These are phyloP conservation scores for Erpetoichthys calabaricus DNA, from an alignment of 2,797 vertebrate genomes.

Conservation along the genomic window DNA sequence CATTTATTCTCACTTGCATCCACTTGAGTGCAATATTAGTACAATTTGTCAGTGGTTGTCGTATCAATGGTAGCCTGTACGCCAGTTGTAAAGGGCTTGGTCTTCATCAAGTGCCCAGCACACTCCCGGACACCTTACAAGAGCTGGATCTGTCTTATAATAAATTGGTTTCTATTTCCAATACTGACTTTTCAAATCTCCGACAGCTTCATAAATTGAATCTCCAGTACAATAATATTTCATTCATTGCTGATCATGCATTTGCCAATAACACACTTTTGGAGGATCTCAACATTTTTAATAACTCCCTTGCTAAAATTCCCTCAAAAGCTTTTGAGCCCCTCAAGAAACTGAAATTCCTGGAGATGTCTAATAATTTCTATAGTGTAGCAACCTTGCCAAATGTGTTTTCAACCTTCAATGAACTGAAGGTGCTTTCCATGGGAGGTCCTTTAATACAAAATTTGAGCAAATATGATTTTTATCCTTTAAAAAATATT, in stretches of 20 bases:
- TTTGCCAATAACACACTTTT: constrained; percentile 45
- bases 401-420: constrained; percentile 37
- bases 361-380: constrained; percentile 65
- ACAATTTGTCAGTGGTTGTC: constrained; percentile 1
- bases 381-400: constrained; percentile 39
- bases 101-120: constrained; percentile 39
- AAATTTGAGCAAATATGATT: constrained; percentile 41
- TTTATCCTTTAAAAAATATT: constrained; percentile 38
- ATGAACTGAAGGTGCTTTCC: constrained; percentile 40
- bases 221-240: constrained; percentile 59
- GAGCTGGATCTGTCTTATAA: constrained; percentile 63
- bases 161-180: constrained; percentile 32
- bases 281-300: constrained; percentile 56
- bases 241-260: constrained; percentile 38
- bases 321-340: constrained; percentile 42
- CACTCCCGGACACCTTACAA: constrained; percentile 36
- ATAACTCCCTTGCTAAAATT: constrained; percentile 56
- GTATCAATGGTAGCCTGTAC: accelerated
- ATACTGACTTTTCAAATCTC: constrained; percentile 34
- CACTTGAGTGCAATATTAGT: neutral
- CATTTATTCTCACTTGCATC: neutral
- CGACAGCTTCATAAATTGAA: constrained; percentile 34
- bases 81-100: constrained; percentile 48
- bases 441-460: constrained; percentile 55
- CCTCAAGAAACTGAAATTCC: constrained; percentile 34